phyloP scores from a whole-genome alignment of 2,113 vertebrate species.

The Bos indicus region DNA sequence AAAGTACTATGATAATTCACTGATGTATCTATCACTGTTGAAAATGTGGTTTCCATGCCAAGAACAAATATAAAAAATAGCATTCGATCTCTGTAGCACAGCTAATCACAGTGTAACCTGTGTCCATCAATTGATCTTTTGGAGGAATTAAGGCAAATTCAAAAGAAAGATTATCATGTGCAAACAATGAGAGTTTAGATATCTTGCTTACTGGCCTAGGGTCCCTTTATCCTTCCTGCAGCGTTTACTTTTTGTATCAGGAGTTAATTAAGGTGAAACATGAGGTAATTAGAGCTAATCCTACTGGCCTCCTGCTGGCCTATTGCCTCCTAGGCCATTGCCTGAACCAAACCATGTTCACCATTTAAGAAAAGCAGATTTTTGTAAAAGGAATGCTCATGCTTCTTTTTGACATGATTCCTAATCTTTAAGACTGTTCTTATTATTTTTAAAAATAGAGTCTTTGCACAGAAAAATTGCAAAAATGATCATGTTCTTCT shows the following conservation, averaged over 20 bases:
- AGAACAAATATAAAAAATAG: constrained; percentile 43
- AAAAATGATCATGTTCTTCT: constrained; percentile 24
- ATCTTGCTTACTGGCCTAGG: constrained; percentile 76
- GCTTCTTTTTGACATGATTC: constrained; percentile 54
- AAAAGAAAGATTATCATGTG: constrained; percentile 83
- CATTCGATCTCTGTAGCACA: constrained; percentile 59
- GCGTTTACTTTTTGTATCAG: constrained; percentile 84
- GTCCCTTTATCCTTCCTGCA: constrained; percentile 79
- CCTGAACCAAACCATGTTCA: constrained; percentile 71
- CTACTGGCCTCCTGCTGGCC: constrained; percentile 79
- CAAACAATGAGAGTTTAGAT: constrained; percentile 81
- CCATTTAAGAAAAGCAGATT: constrained; percentile 54
- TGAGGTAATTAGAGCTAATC: constrained; percentile 87
- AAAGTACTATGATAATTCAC: constrained; percentile 3
- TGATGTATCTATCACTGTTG: neutral
- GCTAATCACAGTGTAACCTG: constrained; percentile 65
- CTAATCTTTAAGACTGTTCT: constrained; percentile 54
- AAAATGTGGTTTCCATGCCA: constrained; percentile 20
- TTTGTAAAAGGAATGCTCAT: constrained; percentile 63
- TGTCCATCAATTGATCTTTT: constrained; percentile 78
- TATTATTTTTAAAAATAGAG: neutral
- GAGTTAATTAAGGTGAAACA: constrained; percentile 89
- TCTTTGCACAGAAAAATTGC: neutral
- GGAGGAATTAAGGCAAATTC: constrained; percentile 79
- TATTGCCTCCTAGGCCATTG: constrained; percentile 77